Evolutionary conservation across 2,888 invertebrate genomes (phyloP).

Genomic region (Drosophila melanosoma): DNA sequence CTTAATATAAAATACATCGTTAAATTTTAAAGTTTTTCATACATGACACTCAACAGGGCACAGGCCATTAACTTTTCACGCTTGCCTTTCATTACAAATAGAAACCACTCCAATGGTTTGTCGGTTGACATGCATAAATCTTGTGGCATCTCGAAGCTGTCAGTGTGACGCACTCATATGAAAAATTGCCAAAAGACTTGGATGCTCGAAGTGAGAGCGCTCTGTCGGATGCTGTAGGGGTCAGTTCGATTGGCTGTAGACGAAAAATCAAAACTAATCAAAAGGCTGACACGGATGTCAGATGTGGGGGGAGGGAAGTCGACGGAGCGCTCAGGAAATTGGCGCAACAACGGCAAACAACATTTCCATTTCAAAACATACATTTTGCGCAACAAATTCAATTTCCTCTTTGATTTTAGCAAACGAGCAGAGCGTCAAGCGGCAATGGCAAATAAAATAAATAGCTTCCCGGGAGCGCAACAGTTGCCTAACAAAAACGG

Average conservation of each 20-base stretch:
- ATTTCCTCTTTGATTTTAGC: slow-evolving; percentile 80
- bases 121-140: slow-evolving; percentile 74
- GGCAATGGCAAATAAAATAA: slow-evolving; percentile 74
- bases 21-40: slow-evolving; percentile 23
- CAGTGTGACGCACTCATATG: slow-evolving; percentile 54
- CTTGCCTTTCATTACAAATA: background rate
- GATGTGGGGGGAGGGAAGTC: slow-evolving; percentile 47
- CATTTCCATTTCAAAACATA: slow-evolving; percentile 78
- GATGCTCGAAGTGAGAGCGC: slow-evolving; percentile 10
- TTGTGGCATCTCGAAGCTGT: slow-evolving; percentile 51
- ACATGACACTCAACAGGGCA: slow-evolving; percentile 67
- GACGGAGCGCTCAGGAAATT: slow-evolving; percentile 65
- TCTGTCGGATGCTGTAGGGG: slow-evolving; percentile 24
- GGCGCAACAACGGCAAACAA: slow-evolving; percentile 73
- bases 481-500: slow-evolving; percentile 78
- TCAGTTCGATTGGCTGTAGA: slow-evolving; percentile 45
- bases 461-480: slow-evolving; percentile 77
- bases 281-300: slow-evolving; percentile 52
- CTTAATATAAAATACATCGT: slow-evolving; percentile 5
- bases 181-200: slow-evolving; percentile 63
- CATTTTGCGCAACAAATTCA: slow-evolving; percentile 78
- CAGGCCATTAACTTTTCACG: slow-evolving; percentile 70
- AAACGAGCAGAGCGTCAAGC: slow-evolving; percentile 63
- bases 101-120: slow-evolving; percentile 30
- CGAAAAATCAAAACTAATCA: slow-evolving; percentile 72